Conservation (phyloP, 2,888 invertebrate species). For the Andrena bucephala region DNA sequence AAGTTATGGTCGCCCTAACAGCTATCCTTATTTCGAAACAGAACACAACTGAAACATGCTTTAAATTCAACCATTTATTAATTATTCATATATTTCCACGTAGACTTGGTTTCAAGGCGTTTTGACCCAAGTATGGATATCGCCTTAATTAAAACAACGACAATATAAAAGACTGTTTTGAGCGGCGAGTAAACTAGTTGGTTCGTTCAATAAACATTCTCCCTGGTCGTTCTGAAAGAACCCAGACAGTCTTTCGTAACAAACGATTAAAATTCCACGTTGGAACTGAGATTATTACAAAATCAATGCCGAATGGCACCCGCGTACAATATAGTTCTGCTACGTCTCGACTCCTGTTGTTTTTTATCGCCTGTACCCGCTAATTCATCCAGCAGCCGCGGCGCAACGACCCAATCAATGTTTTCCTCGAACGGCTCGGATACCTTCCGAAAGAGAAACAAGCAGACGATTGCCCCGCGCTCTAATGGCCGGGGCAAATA, state of each 20-base stretch:
- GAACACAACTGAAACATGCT: background rate
- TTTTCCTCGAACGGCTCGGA: conserved; percentile 53
- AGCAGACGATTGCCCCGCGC: conserved; percentile 43
- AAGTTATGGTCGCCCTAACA: background rate
- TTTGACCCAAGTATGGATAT: background rate
- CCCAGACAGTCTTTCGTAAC: conserved; percentile 50
- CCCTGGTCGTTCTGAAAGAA: background rate
- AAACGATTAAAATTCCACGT: conserved; percentile 61
- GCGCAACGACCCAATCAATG: conserved; percentile 53
- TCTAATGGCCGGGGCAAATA: conserved; percentile 69
- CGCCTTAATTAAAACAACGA: background rate
- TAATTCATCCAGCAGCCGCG: conserved; percentile 45
- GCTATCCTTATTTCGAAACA: background rate
- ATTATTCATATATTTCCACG: background rate
- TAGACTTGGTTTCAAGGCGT: background rate
- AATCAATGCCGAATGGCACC: conserved; percentile 52
- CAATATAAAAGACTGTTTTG: conserved; percentile 3
- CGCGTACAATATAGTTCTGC: conserved; percentile 35
- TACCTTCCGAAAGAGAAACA: conserved; percentile 44
- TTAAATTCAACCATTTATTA: conserved; percentile 3
- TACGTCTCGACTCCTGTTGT: conserved; percentile 39
- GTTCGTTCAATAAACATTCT: conserved; percentile 29
- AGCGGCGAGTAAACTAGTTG: background rate
- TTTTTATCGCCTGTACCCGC: conserved; percentile 56
- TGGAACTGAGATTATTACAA: conserved; percentile 36